Evolutionary conservation across 2,113 vertebrate genomes (phyloP).

Genomic region (Sebastes schlegelii): DNA sequence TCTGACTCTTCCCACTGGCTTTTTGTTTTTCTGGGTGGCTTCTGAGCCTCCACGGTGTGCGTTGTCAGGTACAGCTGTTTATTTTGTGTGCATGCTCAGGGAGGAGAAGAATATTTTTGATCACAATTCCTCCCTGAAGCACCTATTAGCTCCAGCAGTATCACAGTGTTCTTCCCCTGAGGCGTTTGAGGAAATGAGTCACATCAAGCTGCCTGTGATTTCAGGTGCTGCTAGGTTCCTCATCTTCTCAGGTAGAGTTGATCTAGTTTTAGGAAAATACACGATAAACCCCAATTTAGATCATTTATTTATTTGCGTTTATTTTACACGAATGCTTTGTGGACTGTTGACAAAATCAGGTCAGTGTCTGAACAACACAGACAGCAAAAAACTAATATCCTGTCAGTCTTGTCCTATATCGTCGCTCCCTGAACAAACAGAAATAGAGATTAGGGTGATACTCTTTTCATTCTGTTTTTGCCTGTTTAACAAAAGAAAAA

Average conservation of each 20-base stretch:
- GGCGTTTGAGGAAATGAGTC: conserved; percentile 53
- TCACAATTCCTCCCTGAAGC: conserved; percentile 5
- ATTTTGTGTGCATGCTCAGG: conserved; percentile 1
- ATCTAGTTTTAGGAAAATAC: conserved; percentile 22
- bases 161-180: conserved; percentile 18
- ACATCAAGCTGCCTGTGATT: conserved; percentile 18
- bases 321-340: conserved; percentile 7
- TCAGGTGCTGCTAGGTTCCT: conserved; percentile 27
- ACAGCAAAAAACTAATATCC: conserved; percentile 42
- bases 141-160: not conserved
- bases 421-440: not conserved
- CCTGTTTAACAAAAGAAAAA: not conserved
- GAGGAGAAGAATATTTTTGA: conserved; percentile 29
- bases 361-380: conserved; percentile 13
- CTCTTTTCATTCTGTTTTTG: not conserved
- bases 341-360: conserved; percentile 28
- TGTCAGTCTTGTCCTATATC: conserved; percentile 8
- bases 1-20: not conserved
- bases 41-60: not conserved
- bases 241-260: conserved; percentile 7
- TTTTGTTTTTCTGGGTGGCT: not conserved
- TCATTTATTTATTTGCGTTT: conserved; percentile 9
- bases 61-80: conserved; percentile 21
- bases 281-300: conserved; percentile 32
- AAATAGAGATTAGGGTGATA: conserved; percentile 10